Evolutionary conservation across 2,797 vertebrate genomes (phyloP).

Genomic region (Melanotaenia maccullochi): DNA sequence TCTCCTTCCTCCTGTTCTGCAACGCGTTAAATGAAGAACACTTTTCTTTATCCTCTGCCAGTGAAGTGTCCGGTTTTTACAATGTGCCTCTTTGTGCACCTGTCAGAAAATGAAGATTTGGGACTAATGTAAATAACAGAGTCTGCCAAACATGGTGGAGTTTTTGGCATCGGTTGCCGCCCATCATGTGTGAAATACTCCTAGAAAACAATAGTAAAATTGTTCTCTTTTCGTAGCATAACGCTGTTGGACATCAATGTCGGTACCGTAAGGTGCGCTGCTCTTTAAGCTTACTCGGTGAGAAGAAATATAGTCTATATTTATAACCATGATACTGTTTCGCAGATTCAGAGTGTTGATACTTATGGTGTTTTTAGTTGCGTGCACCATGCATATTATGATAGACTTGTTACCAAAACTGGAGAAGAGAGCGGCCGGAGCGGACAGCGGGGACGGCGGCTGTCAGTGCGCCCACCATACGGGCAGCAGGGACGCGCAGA

Average conservation of each 20-base stretch:
- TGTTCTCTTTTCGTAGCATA: slow-evolving; percentile 58
- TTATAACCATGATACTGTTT: slow-evolving; percentile 89
- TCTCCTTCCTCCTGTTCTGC: slow-evolving; percentile 35
- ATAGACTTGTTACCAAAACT: slow-evolving; percentile 93
- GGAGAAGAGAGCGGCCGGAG: slow-evolving; percentile 85
- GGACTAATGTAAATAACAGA: slow-evolving; percentile 35
- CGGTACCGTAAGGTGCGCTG: slow-evolving; percentile 58
- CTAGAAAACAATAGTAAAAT: slow-evolving; percentile 47
- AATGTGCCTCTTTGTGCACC: slow-evolving; percentile 54
- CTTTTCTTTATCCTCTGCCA: slow-evolving; percentile 38
- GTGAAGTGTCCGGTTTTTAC: slow-evolving; percentile 37
- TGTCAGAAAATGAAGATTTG: slow-evolving; percentile 49
- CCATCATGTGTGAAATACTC: slow-evolving; percentile 59
- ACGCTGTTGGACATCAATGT: slow-evolving; percentile 56
- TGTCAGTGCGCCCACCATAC: slow-evolving; percentile 89
- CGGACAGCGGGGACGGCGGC: slow-evolving; percentile 78
- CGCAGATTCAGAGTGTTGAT: slow-evolving; percentile 93
- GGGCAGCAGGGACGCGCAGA: slow-evolving; percentile 79
- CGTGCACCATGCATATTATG: slow-evolving; percentile 96
- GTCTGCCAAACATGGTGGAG: slow-evolving; percentile 50
- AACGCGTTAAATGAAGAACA: slow-evolving; percentile 51
- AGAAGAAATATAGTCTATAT: slow-evolving; percentile 3
- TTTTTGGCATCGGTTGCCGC: slow-evolving; percentile 39
- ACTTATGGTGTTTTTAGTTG: slow-evolving; percentile 90
- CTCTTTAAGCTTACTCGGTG: slow-evolving; percentile 35